Evolutionary conservation across 2,113 vertebrate genomes (phyloP), one percentile per base, ranked within the genome.

Genomic region (Acrocephalus kingi): DNA sequence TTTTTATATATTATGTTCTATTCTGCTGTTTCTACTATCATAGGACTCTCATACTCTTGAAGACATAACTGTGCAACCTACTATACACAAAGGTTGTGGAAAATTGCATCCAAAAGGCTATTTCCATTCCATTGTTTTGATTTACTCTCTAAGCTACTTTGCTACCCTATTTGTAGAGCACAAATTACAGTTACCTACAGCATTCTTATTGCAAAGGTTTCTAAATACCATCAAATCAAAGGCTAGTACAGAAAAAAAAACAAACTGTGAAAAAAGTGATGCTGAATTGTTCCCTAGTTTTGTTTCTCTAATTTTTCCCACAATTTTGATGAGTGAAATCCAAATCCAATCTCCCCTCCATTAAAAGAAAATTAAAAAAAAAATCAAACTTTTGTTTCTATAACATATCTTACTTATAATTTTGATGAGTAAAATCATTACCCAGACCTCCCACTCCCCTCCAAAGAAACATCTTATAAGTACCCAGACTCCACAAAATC

Each of bases 301-400:
- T 59, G 11, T 66, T 83, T 75, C 27, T 46, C 0, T 7, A 52
- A 25, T 16, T 31, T 81, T 73, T 39, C 28, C 21, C 30, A 52
- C 11, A 3, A 58, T 66, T 86, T 80, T 54, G 11, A 67, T 22
- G 43, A 83, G 18, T 22, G 20, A 82, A 91, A 84, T 31, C 22
- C 25, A 33, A 16, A 13, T 7, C 9, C 58, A 31, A 35, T 3
- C 7, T 61, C 9, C 3, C 3, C 4, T 13, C 13, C 2, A 43
- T 11, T 43, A 27, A 33, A 58, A 72, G 3, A 43, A 22, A 20
- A 3, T 7, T 37, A 35, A 35, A n/a, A 54, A 30, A 22, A 51
- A 33, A 64, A 17, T 7, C n/a, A 35, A 48, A 27, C 16, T 46
- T 72, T 7, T 59, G 8, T 48, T 61, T 59, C 43, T 55, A 2